These are phyloP conservation scores for Conus canariensis DNA, from an alignment of 2,888 invertebrate species.

Conservation along the genomic window DNA sequence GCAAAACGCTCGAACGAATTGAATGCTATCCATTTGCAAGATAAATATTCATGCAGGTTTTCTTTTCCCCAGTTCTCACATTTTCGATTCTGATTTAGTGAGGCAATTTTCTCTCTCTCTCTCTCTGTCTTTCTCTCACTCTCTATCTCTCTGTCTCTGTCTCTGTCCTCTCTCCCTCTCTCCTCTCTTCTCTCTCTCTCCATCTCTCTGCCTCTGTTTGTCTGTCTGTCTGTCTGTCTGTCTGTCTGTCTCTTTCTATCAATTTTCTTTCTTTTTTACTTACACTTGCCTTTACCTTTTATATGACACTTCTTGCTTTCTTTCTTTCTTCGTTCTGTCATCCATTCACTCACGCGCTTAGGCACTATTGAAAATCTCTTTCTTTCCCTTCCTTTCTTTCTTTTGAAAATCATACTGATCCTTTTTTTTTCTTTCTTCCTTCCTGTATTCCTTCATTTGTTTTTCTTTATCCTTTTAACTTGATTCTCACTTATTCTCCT, in stretches of 20 bases:
- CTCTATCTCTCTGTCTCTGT: neutral
- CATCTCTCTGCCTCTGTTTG: neutral
- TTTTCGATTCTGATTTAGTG: too few relatives aligned
- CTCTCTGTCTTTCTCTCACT: constrained; percentile 1
- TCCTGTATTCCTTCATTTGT: too few relatives aligned
- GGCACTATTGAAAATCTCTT: neutral
- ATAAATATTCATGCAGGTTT: too few relatives aligned
- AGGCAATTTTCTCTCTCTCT: neutral
- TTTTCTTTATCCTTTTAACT: too few relatives aligned
- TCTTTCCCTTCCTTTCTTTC: neutral
- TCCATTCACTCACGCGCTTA: neutral
- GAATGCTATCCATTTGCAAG: too few relatives aligned
- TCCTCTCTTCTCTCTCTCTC: neutral
- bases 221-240: neutral
- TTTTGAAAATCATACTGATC: neutral
- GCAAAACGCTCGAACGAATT: too few relatives aligned
- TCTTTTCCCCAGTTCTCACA: too few relatives aligned
- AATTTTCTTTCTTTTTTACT: neutral
- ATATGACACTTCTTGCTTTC: neutral
- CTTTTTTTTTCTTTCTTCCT: too few relatives aligned
- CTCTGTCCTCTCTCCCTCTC: neutral
- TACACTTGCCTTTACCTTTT: neutral
- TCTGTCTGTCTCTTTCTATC: neutral
- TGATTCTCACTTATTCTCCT: too few relatives aligned
- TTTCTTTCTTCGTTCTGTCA: neutral